A percentile compares a stretch with the other conserved stretches of the same genome.
phyloP scores from a whole-genome alignment of 1,140 invertebrate species.

The Paracyclopina nana region DNA sequence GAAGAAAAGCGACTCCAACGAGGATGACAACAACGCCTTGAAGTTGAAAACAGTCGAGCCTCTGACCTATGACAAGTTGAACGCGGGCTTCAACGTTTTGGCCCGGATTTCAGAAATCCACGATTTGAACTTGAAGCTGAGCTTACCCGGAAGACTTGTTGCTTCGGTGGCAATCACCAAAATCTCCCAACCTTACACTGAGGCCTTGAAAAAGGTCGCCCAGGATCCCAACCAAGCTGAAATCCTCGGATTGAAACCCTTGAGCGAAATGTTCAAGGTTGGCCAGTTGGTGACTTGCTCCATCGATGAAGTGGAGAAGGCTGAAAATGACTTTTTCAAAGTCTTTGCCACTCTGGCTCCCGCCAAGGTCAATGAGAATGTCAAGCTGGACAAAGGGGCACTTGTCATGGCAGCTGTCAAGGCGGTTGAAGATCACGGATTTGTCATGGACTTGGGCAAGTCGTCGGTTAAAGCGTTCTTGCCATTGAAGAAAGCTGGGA shows the following conservation, averaged over 20 bases:
- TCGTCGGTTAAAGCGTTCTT: background rate
- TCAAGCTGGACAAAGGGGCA: too few relatives aligned
- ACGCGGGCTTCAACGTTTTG: background rate
- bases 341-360: background rate
- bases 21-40: too few relatives aligned
- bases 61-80: background rate
- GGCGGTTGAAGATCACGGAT: constrained; percentile 5
- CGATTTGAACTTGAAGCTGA: background rate
- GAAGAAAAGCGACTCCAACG: too few relatives aligned
- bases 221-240: background rate
- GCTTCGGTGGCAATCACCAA: background rate
- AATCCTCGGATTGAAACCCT: background rate
- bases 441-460: background rate
- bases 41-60: too few relatives aligned
- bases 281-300: background rate
- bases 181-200: constrained; percentile 1
- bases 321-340: background rate
- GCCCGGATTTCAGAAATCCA: background rate
- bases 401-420: background rate
- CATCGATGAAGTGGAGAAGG: background rate
- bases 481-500: background rate
- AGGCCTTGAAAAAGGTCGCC: background rate
- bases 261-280: background rate
- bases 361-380: background rate
- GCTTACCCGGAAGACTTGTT: background rate